phyloP scores from a whole-genome alignment of 2,113 vertebrate genomes.

The Rynchops niger region DNA sequence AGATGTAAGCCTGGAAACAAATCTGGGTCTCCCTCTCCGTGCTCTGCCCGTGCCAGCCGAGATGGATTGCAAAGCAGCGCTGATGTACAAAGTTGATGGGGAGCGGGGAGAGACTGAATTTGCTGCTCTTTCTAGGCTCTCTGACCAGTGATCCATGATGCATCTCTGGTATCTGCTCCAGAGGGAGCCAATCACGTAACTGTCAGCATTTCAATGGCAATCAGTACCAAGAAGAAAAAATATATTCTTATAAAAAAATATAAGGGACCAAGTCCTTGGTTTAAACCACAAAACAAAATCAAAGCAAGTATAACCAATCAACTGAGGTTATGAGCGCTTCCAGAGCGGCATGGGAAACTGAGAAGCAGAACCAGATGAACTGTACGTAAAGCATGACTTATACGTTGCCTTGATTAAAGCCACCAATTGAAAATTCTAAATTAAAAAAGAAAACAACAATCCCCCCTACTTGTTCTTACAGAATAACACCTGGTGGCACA shows the following conservation, averaged over 20 bases:
- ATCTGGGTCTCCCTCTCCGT: neutral
- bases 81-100: neutral
- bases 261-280: neutral
- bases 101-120: neutral
- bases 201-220: slow-evolving; percentile 49
- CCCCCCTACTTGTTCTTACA: neutral
- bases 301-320: slow-evolving; percentile 27
- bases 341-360: neutral
- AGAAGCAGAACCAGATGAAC: neutral
- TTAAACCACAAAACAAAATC: slow-evolving; percentile 24
- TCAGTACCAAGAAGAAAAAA: slow-evolving; percentile 47
- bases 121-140: slow-evolving; percentile 11
- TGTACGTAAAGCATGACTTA: neutral
- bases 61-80: slow-evolving; percentile 16
- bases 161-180: slow-evolving; percentile 28
- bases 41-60: neutral
- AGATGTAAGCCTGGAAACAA: slow-evolving; percentile 10
- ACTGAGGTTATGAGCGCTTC: neutral
- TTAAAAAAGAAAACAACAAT: neutral
- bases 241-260: slow-evolving; percentile 5
- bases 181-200: slow-evolving; percentile 59
- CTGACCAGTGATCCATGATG: slow-evolving; percentile 52
- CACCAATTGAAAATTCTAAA: neutral
- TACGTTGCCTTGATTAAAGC: neutral
- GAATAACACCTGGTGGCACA: neutral